phyloP scores from a whole-genome alignment of 2,113 vertebrate species.

The Hypanus sabinus region DNA sequence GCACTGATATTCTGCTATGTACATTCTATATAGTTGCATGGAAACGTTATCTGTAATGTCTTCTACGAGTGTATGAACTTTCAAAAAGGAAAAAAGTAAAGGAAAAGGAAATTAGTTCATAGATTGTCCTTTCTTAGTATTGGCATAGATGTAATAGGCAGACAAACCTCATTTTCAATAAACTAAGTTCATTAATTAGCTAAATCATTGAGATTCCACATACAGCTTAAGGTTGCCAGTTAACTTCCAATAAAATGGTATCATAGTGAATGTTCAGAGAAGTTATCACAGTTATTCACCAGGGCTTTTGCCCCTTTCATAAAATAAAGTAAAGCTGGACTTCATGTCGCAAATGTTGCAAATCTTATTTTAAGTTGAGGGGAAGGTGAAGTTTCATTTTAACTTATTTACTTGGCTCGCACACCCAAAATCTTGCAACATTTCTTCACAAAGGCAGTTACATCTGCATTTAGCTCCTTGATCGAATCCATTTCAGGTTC shows the following conservation, averaged over 20 bases:
- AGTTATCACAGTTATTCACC: not conserved
- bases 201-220: conserved; percentile 6
- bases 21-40: not conserved
- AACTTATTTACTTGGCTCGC: not conserved
- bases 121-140: not conserved
- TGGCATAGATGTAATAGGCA: not conserved
- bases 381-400: not conserved
- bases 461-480: not conserved
- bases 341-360: not conserved
- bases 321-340: not conserved
- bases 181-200: not conserved
- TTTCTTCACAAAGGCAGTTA: not conserved
- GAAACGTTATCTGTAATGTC: not conserved
- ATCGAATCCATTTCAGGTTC: not conserved
- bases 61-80: not conserved
- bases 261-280: not conserved
- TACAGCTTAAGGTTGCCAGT: not conserved
- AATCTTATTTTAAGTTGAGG: not conserved
- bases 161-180: not conserved
- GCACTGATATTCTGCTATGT: not conserved
- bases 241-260: not conserved
- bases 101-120: not conserved
- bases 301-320: not conserved
- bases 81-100: conserved; percentile 24
- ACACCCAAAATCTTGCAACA: not conserved